phyloP scores from a whole-genome alignment of 2,113 vertebrate genomes.

The Proteles cristata region DNA sequence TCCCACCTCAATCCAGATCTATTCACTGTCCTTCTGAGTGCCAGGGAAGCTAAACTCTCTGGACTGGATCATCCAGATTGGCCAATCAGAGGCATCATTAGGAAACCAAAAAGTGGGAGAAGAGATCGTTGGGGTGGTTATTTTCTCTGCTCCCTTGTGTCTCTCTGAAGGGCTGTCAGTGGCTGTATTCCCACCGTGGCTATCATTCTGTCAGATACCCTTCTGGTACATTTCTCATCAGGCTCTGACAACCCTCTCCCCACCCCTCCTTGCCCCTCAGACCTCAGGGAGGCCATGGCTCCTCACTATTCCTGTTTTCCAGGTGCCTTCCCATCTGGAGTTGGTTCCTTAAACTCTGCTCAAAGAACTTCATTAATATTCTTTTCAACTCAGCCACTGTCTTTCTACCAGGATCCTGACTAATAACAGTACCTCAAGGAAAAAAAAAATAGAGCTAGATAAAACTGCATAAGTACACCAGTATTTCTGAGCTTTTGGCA shows the following conservation, averaged over 20 bases:
- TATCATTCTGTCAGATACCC: no score
- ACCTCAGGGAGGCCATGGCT: neutral
- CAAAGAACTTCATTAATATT: neutral
- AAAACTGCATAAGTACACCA: neutral
- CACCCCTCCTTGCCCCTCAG: rapidly evolving
- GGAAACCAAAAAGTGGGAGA: neutral
- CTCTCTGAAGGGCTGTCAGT: neutral
- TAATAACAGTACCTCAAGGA: neutral
- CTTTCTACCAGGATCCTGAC: neutral
- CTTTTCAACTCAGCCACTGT: neutral
- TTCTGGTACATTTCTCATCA: neutral
- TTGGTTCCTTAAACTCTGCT: neutral
- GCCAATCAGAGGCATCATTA: neutral
- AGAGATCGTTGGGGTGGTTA: rapidly evolving
- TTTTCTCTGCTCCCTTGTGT: rapidly evolving
- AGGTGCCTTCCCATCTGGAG: rapidly evolving
- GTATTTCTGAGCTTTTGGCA: neutral
- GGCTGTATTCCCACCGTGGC: rapidly evolving
- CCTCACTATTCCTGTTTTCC: neutral
- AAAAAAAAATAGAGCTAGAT: neutral
- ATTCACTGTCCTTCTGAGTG: neutral
- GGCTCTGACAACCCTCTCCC: neutral
- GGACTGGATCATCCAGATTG: neutral
- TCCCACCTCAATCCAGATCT: neutral
- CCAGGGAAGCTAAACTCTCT: neutral